Base-by-base conservation (phyloP, 2,888 invertebrate species). In the Dynastes maya region DNA sequence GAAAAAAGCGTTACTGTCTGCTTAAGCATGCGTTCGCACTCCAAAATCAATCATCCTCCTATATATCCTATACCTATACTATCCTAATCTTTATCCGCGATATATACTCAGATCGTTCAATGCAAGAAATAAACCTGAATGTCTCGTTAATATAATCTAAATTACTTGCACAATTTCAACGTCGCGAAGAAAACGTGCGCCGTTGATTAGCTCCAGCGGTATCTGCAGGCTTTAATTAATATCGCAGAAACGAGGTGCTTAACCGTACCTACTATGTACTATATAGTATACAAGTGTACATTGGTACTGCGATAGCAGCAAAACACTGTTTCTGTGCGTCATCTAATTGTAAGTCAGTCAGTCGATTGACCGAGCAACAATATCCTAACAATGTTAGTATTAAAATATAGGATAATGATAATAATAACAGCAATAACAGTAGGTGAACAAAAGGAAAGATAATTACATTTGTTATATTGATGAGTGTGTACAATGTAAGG, bases 121-220 rank as follows among this genome's bases (percentile, higher is more conserved):
- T 22, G 1, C 22, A 58, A 58, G 55, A 58, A 58, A 58, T 58
- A 58, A 58, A 22, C 55, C 22, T 22, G 22, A 58, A 16, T 22
- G 22, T 58, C 55, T 58, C 55, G 55, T 58, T 58, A 58, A 58
- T 58, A 16, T 58, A 58, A 58, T 58, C 55, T 58, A 58, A 58
- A 58, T 58, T 58, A 58, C 55, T 58, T 58, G 22, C 55, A 22
- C 22, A 45, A 45, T 45, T 45, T 11, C 11, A 45, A 45, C 45
- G 45, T 45, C 8, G 11, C 8, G 45, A 45, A 45, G 45, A 11
- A 37, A 45, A 8, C 11, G 45, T 11, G 45, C 45, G 45, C 45
- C 45, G 45, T 45, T 45, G 45, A 45, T 45, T 45, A 45, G 45
- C 9, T 45, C 45, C 45, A 58, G 55, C 9, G 22, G 22, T 58